A percentile compares a stretch with the other conserved stretches of the same genome.
These are phyloP conservation scores for Argyrosomus regius DNA, from an alignment of 2,797 vertebrate species.

Conservation along the genomic window DNA sequence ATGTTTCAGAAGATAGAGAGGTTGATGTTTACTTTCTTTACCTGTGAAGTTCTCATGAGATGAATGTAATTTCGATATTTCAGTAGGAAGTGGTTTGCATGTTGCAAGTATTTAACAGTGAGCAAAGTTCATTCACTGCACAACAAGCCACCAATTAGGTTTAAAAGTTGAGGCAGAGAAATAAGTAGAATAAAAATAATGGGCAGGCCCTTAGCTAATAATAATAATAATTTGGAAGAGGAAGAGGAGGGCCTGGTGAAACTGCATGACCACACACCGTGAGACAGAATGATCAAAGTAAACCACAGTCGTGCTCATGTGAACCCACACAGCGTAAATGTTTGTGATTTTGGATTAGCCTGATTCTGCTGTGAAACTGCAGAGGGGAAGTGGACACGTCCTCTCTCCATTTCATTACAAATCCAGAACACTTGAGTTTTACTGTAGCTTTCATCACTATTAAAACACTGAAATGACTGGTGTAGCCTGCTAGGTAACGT, in stretches of 20 bases:
- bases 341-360: constrained; percentile 34
- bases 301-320: constrained; percentile 10
- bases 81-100: not conserved
- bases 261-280: not conserved
- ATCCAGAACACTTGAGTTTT: constrained; percentile 72
- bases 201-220: not conserved
- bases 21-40: not conserved
- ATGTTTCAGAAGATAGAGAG: not conserved
- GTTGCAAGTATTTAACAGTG: constrained; percentile 5
- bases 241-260: constrained; percentile 1
- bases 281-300: constrained; percentile 50
- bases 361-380: constrained; percentile 38
- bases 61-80: not conserved
- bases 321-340: constrained; percentile 28
- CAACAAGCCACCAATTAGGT: not conserved
- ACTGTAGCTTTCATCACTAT: constrained; percentile 72
- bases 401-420: constrained; percentile 57
- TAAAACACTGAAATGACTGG: constrained; percentile 73
- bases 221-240: not conserved
- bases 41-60: too few species aligned
- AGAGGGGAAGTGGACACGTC: constrained; percentile 36
- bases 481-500: constrained; percentile 68
- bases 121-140: not conserved
- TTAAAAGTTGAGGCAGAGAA: constrained; percentile 3
- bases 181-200: not conserved